Conservation (phyloP, 2,113 vertebrate species). For the Zootoca vivipara region DNA sequence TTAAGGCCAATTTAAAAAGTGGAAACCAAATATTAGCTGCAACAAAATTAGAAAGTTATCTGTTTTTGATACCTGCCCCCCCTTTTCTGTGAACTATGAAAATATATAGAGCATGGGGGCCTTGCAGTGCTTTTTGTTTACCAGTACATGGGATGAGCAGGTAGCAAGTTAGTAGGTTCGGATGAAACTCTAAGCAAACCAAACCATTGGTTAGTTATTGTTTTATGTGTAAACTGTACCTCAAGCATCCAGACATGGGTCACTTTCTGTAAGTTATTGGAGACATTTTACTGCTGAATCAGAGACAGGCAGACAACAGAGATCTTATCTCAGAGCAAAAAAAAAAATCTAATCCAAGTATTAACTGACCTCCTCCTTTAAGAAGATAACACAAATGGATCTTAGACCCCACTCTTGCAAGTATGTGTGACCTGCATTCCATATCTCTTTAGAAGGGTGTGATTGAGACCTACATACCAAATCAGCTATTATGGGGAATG, state of each 20-base stretch:
- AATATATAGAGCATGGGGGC: not conserved
- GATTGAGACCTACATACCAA: not conserved
- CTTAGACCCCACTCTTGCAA: not conserved
- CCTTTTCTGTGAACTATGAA: not conserved
- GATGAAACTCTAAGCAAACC: too few relatives aligned
- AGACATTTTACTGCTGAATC: too few relatives aligned
- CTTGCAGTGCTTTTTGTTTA: not conserved
- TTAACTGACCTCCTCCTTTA: not conserved
- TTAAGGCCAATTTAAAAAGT: slow-evolving; percentile 1
- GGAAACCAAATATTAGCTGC: not conserved
- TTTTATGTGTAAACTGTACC: too few relatives aligned
- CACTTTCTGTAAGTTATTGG: too few relatives aligned
- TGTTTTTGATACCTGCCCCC: not conserved
- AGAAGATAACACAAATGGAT: not conserved
- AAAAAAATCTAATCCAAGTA: not conserved
- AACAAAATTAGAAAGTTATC: not conserved
- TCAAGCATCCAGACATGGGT: too few relatives aligned
- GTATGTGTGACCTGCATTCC: not conserved
- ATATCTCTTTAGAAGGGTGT: not conserved
- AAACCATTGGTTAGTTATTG: too few relatives aligned
- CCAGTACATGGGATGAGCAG: too few relatives aligned
- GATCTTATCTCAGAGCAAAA: too few relatives aligned
- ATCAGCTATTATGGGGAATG: not conserved
- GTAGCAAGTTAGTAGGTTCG: not conserved
- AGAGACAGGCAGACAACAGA: too few relatives aligned